A percentile compares a stretch with the other conserved stretches of the same genome.
These are phyloP conservation scores for Pseudococcus viburni DNA, from an alignment of 2,888 invertebrate genomes.

Conservation along the genomic window DNA sequence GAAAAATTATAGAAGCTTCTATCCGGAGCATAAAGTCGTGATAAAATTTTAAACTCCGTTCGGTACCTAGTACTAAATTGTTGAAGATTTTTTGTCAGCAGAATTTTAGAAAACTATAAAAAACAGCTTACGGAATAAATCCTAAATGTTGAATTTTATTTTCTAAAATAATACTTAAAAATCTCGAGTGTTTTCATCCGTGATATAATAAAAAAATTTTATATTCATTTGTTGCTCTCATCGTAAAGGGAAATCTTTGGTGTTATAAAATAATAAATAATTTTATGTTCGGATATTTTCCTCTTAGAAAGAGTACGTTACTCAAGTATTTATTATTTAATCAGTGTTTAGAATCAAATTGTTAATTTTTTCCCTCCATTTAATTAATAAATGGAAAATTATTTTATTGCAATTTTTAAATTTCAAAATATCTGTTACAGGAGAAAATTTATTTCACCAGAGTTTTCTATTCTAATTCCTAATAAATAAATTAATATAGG, in stretches of 20 bases:
- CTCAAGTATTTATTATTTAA: neutral
- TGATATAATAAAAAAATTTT: constrained; percentile 9
- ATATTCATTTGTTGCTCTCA: constrained; percentile 21
- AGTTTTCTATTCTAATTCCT: too few relatives aligned
- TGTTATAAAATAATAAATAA: constrained; percentile 4
- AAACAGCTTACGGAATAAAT: neutral
- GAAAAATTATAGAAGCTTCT: neutral
- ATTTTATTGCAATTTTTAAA: too few relatives aligned
- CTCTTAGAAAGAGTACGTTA: neutral
- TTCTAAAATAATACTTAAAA: constrained; percentile 5
- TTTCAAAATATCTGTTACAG: too few relatives aligned
- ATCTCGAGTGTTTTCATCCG: neutral
- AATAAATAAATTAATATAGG: too few relatives aligned
- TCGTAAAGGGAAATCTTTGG: constrained; percentile 1
- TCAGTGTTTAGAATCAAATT: neutral
- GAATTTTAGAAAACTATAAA: constrained; percentile 10
- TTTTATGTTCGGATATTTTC: neutral
- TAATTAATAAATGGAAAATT: too few relatives aligned
- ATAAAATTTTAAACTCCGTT: neutral
- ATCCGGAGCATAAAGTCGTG: neutral
- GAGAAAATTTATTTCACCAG: too few relatives aligned
- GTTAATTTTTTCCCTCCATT: too few relatives aligned
- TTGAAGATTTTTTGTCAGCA: neutral
- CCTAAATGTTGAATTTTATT: constrained; percentile 26
- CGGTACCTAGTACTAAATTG: neutral